Percentiles rank a stretch among this genome's conserved stretches.
Evolutionary conservation across 37 sponge, comb jelly and placozoan genomes (phyloP).

Genomic region (Chondrilla cf. caribensis): DNA sequence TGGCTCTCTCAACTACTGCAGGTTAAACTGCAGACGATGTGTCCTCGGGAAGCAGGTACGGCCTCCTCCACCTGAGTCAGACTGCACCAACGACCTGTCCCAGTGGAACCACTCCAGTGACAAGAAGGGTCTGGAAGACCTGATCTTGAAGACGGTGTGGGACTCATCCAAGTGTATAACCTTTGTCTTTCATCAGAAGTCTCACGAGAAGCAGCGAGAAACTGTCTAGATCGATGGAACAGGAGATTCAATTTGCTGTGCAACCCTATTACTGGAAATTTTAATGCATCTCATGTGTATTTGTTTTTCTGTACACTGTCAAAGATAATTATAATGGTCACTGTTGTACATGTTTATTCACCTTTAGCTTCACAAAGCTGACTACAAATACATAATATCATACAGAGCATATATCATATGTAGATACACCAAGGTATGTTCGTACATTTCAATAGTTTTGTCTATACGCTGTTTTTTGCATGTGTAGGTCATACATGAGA

Average conservation of each 20-base stretch:
- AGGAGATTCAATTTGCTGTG: background rate
- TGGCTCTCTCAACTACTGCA: background rate
- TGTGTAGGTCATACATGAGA: too few species aligned
- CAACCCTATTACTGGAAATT: background rate
- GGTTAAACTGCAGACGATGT: conserved; percentile 83
- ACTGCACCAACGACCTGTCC: conserved; percentile 72
- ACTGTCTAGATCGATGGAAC: conserved; percentile 40
- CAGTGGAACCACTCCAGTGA: conserved; percentile 86
- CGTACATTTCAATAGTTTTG: too few species aligned
- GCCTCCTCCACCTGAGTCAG: conserved; percentile 71
- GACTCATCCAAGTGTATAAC: conserved; percentile 42
- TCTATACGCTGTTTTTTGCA: too few species aligned
- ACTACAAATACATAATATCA: too few species aligned
- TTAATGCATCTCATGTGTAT: background rate
- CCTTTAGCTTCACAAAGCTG: too few species aligned
- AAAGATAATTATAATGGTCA: too few species aligned
- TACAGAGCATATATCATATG: too few species aligned
- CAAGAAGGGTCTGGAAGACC: conserved; percentile 65
- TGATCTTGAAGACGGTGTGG: conserved; percentile 68
- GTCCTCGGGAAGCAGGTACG: conserved; percentile 68
- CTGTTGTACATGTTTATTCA: too few species aligned
- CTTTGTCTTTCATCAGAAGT: conserved; percentile 86
- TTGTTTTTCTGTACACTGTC: background rate
- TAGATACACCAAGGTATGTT: too few species aligned
- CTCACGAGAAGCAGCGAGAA: conserved; percentile 67